A percentile compares a stretch with the other conserved stretches of the same genome.
Conservation (phyloP, 2,113 vertebrate species). For the Dendrocopos noguchii region DNA sequence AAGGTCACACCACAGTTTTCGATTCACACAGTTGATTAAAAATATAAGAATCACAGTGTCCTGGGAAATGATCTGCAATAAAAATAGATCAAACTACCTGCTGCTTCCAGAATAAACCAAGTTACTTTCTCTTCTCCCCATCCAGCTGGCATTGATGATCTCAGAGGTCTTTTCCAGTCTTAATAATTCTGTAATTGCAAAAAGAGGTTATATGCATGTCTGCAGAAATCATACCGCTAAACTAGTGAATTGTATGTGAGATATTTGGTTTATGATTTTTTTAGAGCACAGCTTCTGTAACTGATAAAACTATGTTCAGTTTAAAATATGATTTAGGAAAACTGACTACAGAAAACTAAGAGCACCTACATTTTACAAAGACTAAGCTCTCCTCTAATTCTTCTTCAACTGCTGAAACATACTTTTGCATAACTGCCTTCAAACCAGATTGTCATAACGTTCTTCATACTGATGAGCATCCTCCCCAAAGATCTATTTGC, state of each 20-base stretch:
- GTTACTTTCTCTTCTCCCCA: conserved; percentile 70
- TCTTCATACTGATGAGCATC: not conserved
- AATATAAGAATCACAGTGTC: conserved; percentile 73
- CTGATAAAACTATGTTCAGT: conserved; percentile 34
- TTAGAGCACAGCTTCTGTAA: conserved; percentile 20
- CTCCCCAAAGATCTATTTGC: not conserved
- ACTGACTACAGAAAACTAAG: not conserved
- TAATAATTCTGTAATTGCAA: not conserved
- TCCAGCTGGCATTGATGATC: conserved; percentile 39
- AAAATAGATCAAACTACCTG: conserved; percentile 77
- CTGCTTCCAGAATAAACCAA: conserved; percentile 69
- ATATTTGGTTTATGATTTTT: not conserved
- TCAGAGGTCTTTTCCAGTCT: no score
- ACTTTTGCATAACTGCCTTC: not conserved
- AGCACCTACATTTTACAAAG: conserved; percentile 42
- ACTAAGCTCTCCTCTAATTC: not conserved
- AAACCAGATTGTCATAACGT: not conserved
- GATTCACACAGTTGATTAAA: conserved; percentile 83
- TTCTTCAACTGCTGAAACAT: not conserved
- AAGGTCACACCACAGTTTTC: conserved; percentile 73
- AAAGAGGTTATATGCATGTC: conserved; percentile 48
- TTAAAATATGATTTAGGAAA: conserved; percentile 51
- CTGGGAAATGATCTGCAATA: conserved; percentile 77
- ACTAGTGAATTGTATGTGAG: conserved; percentile 56
- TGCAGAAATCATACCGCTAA: conserved; percentile 52